These are phyloP conservation scores for Falco cherrug DNA, from an alignment of 2,797 vertebrate genomes.

Conservation along the genomic window DNA sequence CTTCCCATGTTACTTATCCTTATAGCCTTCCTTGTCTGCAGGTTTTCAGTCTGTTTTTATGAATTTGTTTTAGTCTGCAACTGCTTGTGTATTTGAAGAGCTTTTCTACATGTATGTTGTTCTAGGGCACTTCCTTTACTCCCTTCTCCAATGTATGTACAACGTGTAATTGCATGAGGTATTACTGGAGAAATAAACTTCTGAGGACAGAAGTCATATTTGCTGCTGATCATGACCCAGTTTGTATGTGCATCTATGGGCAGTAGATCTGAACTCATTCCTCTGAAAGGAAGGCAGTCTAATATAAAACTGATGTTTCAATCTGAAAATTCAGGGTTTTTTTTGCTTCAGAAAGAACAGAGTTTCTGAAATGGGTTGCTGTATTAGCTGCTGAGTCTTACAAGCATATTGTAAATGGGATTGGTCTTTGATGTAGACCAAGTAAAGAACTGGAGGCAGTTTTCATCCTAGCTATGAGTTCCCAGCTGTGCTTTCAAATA, in stretches of 20 bases:
- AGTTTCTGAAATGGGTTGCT: neutral
- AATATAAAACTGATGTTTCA: neutral
- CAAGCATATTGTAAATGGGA: neutral
- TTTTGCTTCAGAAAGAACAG: neutral
- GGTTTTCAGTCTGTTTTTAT: neutral
- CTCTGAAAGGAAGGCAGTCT: neutral
- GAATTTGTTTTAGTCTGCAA: neutral
- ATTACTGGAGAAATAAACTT: neutral
- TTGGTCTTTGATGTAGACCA: neutral
- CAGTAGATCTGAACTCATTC: neutral
- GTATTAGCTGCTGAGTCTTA: neutral
- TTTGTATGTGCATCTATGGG: neutral
- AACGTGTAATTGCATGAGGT: neutral
- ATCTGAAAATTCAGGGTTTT: neutral
- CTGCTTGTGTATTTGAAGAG: neutral
- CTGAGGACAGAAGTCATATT: neutral
- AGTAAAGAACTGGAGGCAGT: neutral
- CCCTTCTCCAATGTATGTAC: neutral
- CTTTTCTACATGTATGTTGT: neutral
- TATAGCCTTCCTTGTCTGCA: neutral
- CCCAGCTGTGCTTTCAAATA: neutral
- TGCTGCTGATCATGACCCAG: neutral
- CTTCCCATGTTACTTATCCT: neutral
- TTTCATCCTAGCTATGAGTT: neutral
- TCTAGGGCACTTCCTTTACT: neutral